Base-by-base conservation (phyloP, 2,888 invertebrate genomes). In the Masnerella sp. region DNA sequence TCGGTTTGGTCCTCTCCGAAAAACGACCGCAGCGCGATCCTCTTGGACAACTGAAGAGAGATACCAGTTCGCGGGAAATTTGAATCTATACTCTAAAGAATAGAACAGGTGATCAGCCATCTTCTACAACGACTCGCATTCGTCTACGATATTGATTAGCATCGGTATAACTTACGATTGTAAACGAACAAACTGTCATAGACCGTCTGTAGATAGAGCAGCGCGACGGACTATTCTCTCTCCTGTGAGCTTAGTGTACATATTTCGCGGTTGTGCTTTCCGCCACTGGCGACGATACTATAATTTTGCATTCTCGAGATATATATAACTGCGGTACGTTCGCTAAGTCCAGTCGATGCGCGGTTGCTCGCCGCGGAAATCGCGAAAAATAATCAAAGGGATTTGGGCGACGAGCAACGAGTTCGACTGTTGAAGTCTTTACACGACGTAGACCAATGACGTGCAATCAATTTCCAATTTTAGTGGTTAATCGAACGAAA, bases 41-140 rank as follows among this genome's bases (percentile, higher is more conserved):
- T 68, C 54, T 45, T 32, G 17, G 49, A 61, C 58, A 58, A 59
- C 64, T 47, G 51, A 62, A 67, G 67, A 71, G 61, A 72, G 64
- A 62, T 71, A 59, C 68, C 68, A 64, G 64, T 70, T 72, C 61
- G 65, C 59, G 58, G 45, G 38, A 59, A 42, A 51, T 43, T 51
- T 2, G 47, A 49, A 25, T 71, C 71, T 70, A 51, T 71, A 74
- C 47, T 52, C 36, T 32, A 47, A 51, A 17, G 47, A 54, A 67
- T 42, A 34, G 17, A 71, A 64, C 11, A 62, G 54, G 58, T 64
- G 64, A 78, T 78, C 74, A 78, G 77, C 59, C 75, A 76, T 78
- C 77, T 78, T 82, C 74, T 83, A 84, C 83, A 84, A 84, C 83
- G 82, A 84, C 80, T 79, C 78, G 77, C 80, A 78, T 70, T 77